phyloP scores from a whole-genome alignment of 2,797 vertebrate species.

The Protonibea diacanthus region DNA sequence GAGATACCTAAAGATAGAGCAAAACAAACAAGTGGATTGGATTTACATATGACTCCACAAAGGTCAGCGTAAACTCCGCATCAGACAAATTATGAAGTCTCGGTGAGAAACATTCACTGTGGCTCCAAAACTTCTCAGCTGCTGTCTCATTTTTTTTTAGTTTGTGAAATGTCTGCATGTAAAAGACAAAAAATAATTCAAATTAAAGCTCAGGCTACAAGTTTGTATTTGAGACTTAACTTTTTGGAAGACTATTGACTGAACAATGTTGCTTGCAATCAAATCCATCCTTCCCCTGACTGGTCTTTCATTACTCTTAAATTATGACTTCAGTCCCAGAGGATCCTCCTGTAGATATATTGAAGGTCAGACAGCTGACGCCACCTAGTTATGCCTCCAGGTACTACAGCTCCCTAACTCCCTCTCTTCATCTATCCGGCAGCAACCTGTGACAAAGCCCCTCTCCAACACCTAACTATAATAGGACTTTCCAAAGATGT shows the following conservation, averaged over 20 bases:
- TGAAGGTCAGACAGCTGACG: constrained; percentile 72
- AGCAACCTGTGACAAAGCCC: constrained; percentile 51
- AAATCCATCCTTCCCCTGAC: constrained; percentile 31
- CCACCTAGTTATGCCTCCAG: constrained; percentile 68
- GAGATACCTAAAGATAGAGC: constrained; percentile 42
- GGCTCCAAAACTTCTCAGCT: not conserved
- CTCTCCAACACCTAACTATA: constrained; percentile 52
- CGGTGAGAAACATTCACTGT: not conserved
- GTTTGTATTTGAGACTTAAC: not conserved
- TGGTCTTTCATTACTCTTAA: constrained; percentile 56
- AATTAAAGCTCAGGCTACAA: not conserved
- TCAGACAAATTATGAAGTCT: constrained; percentile 5
- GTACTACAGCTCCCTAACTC: constrained; percentile 65
- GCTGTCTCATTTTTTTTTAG: not conserved
- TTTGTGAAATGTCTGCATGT: not conserved
- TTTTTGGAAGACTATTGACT: not conserved
- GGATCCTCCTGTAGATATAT: constrained; percentile 47
- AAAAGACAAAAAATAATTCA: not conserved
- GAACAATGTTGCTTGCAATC: constrained; percentile 23
- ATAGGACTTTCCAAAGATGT: constrained; percentile 71
- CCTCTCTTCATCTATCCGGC: constrained; percentile 61
- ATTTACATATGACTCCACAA: constrained; percentile 42
- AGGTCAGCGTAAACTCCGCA: constrained; percentile 26
- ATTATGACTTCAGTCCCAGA: constrained; percentile 57
- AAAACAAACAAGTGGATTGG: constrained; percentile 37